Evolutionary conservation across 2,888 invertebrate genomes (phyloP).

Genomic region (Nephrotoma appendiculata): DNA sequence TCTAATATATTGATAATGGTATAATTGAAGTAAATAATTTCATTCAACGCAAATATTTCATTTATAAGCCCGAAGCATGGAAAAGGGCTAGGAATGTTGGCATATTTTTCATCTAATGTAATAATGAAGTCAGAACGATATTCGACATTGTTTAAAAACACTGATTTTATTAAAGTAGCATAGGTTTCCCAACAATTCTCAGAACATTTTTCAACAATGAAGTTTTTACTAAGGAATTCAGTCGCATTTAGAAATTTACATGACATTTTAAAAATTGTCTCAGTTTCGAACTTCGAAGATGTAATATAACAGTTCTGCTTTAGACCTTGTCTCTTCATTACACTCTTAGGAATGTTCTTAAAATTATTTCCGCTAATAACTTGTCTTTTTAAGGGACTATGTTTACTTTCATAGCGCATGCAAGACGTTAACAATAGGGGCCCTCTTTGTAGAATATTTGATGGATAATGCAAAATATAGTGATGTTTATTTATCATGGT

Average conservation of each 20-base stretch:
- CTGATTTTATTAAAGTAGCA: background rate
- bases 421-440: background rate
- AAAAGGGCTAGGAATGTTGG: background rate
- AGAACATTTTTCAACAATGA: background rate
- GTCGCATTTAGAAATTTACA: background rate
- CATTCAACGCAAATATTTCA: conserved; percentile 3
- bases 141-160: background rate
- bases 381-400: conserved; percentile 5
- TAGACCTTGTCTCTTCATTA: background rate
- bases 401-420: conserved; percentile 5
- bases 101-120: background rate
- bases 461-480: conserved; percentile 3
- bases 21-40: conserved; percentile 6
- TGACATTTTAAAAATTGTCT: background rate
- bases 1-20: background rate
- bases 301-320: too few species aligned
- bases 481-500: conserved; percentile 7
- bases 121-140: background rate
- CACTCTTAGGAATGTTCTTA: conserved; percentile 6
- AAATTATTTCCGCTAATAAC: conserved; percentile 1
- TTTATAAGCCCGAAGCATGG: background rate
- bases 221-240: background rate
- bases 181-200: background rate
- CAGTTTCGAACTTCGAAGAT: too few species aligned
- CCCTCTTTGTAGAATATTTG: background rate